Evolutionary conservation across 2,113 vertebrate genomes (phyloP), one percentile per base, ranked within the genome.

Genomic region (Halcyon senegalensis): DNA sequence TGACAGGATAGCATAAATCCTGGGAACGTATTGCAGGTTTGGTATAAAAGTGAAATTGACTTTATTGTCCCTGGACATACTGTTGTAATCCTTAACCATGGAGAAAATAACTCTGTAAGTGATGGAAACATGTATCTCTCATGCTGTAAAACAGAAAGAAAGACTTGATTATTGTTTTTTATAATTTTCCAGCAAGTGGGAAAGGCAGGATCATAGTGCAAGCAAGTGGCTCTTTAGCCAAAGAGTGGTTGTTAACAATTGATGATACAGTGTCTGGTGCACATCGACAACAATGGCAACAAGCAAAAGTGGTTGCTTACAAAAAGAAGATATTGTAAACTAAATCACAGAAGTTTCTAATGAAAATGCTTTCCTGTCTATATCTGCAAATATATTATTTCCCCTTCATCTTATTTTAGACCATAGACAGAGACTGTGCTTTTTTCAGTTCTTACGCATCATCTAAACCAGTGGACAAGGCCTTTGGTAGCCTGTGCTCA

Each of bases 201-300:
- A 58, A 76, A 85, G 10, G 31, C 20, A 60, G 20, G 39, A 50
- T 43, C 3, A 2, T n/a, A 86, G 28, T 33, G 5, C 8, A 46
- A 56, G 35, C 8, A 84, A 93, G 16, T 1, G 2, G 14, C 7
- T 5, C 5, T 73, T 88, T 67, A 64, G 20, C 23, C 35, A 79
- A 30, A 51, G 33, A 63, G 5, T 43, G 19, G 21, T 46, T 72
- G 21, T 46, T 72, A 75, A 84, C 11, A 79, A 9, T 0, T 23
- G 10, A 67, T 44, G n/a, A 55, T 27, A 41, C 7, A 24, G 6
- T 2, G 2, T 14, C 16, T 28, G 48, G 58, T 20, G 9, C 23
- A 60, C n/a, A 46, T 19, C 0, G 0, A 13, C 5, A 5, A 15
- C 20, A 13, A 39, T 11, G 16, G 12, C 14, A 81, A 23, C 4